Base-by-base conservation (phyloP, 37 sponge, comb jelly and placozoan genomes). In the Geodia barretti region DNA sequence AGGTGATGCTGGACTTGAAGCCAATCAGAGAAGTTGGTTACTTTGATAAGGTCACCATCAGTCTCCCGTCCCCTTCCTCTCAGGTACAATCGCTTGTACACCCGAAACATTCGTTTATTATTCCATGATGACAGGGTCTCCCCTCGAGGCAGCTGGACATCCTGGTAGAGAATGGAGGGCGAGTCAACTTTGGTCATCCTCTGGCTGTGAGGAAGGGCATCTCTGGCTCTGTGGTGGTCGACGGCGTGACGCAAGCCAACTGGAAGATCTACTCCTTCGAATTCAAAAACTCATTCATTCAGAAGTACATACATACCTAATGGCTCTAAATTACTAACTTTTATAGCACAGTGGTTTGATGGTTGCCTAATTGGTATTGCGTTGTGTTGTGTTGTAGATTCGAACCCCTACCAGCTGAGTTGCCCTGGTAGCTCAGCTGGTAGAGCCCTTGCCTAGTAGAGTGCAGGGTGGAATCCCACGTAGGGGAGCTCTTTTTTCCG, bases 81-180 rank as follows among this genome's bases (percentile, higher is more conserved):
- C 54, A 47, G 54, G 54, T 47, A 47, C 54, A 47, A 7, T 17
- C 54, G 14, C 54, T 17, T 14, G 14, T 14, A 47, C 54, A 47
- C 54, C 7, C 54, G 14, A 58, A 58, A 20, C 19, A 11, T 58
- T 58, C 19, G 8, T 64, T 64, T 19, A 64, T 73, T 19, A 43
- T 3, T 25, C 58, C n/a, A 23, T 64, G n/a, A 64, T 5, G 65
- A 30, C 38, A 37, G 39, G 71, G 71, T 35, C 39, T 29, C 43
- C 43, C 58, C 60, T 42, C 75, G 25, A 42, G 31, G 25, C 60
- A 58, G 39, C 77, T 95, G 71, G 96, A 91, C 47, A 79, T 97
- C 34, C 54, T 97, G 65, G 90, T 94, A 0, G 98, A 97, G 75
- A 94, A 92, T 73, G 47, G 75, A 47, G 98, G 98, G 0, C 64